Percentiles rank a stretch among this genome's conserved stretches.
Evolutionary conservation across 2,797 vertebrate genomes (phyloP).

Genomic region (Hemitrygon akajei): DNA sequence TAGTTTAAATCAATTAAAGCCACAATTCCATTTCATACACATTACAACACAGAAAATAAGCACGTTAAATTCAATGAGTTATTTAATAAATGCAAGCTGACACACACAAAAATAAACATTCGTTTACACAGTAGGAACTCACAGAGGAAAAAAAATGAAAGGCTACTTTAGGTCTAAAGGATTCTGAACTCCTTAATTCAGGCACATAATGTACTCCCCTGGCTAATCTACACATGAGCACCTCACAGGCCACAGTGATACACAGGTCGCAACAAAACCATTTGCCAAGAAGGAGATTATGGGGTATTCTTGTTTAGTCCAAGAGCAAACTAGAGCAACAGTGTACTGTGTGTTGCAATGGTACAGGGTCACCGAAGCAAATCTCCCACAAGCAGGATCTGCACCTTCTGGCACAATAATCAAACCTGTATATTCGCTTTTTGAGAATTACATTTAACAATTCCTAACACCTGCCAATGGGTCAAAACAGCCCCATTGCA

Average conservation of each 20-base stretch:
- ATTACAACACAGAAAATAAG: constrained; percentile 75
- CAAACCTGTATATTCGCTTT: neutral
- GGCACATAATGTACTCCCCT: constrained; percentile 64
- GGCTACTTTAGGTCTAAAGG: constrained; percentile 70
- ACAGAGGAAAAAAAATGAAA: constrained; percentile 65
- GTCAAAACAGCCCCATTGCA: neutral
- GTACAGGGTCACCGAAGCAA: constrained; percentile 8
- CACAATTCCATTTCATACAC: constrained; percentile 78
- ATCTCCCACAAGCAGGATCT: too few relatives aligned
- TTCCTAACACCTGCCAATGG: neutral
- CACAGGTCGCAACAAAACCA: neutral
- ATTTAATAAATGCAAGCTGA: constrained; percentile 76
- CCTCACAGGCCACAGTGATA: constrained; percentile 1
- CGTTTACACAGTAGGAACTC: constrained; percentile 59
- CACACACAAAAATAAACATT: constrained; percentile 70
- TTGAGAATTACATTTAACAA: neutral
- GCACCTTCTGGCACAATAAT: neutral
- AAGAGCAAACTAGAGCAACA: neutral
- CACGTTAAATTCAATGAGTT: constrained; percentile 67
- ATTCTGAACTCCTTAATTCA: constrained; percentile 77
- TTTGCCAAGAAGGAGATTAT: neutral
- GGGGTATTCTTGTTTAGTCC: neutral
- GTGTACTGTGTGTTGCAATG: neutral
- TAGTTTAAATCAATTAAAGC: constrained; percentile 76
- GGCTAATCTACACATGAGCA: constrained; percentile 12